Percentiles rank a stretch among this genome's conserved stretches.
Conservation (phyloP, 2,888 invertebrate species). For the Phlogophora meticulosa region DNA sequence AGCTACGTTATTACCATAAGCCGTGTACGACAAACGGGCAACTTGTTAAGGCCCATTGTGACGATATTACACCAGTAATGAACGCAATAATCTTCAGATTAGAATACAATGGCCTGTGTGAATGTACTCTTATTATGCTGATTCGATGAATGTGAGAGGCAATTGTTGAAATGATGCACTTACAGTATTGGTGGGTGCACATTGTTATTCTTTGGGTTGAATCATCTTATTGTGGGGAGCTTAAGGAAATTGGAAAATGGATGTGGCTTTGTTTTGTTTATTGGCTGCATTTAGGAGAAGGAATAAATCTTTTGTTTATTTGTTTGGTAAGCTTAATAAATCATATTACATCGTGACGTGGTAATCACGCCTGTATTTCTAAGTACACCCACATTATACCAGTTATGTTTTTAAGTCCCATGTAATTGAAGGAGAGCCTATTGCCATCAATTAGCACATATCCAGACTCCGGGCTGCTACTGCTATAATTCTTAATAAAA, state of each 20-base stretch:
- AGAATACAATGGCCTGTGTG: conserved; percentile 72
- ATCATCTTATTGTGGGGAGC: conserved; percentile 26
- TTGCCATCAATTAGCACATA: too few species aligned
- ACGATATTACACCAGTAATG: conserved; percentile 65
- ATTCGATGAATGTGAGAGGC: conserved; percentile 50
- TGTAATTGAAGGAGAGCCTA: too few species aligned
- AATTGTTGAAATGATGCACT: conserved; percentile 50
- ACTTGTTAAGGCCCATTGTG: conserved; percentile 69
- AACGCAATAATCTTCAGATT: conserved; percentile 70
- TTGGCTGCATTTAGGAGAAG: too few species aligned
- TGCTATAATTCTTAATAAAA: too few species aligned
- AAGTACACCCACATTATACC: too few species aligned
- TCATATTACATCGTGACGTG: too few species aligned
- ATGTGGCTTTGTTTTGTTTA: conserved; percentile 11
- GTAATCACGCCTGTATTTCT: too few species aligned
- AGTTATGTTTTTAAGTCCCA: too few species aligned
- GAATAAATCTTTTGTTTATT: background rate
- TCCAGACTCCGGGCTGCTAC: too few species aligned
- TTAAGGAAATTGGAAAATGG: conserved; percentile 45
- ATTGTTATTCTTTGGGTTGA: conserved; percentile 35
- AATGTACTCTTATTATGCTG: conserved; percentile 55
- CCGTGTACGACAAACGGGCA: conserved; percentile 54
- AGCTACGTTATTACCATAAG: conserved; percentile 56
- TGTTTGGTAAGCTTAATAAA: too few species aligned
- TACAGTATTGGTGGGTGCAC: conserved; percentile 33